Base-by-base conservation (phyloP, 2,113 vertebrate species). In the Anguilla japonica region DNA sequence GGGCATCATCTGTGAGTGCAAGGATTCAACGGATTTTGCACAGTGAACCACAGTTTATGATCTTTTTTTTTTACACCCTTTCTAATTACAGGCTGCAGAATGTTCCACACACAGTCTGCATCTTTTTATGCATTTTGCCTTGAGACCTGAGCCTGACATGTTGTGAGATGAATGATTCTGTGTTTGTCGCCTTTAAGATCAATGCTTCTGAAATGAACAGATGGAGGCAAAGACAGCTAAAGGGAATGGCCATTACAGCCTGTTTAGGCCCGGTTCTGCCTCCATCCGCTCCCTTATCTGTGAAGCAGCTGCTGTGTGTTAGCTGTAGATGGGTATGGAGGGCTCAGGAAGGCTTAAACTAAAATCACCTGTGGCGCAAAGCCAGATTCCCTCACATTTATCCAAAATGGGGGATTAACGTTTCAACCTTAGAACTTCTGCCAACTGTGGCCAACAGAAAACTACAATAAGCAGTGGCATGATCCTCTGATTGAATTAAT, bases 311-410 rank as follows among this genome's bases (percentile, higher is more conserved):
- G 79, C 83, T 90, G 84, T 90, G 85, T 83, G 84, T 89, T 89
- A 88, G 83, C 85, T 87, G 81, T 85, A 87, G 89, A 88, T 87
- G 83, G 88, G 84, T 82, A n/a, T 82, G 82, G 60, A 78, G 50
- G 82, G 89, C 86, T 90, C 86, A 84, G 86, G 43, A 6, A 71
- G 82, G 86, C 88, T 90, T 89, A 90, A 89, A 87, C 84, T 86
- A 67, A 82, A 88, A 88, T 89, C 84, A 86, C 82, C 89, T 90
- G 86, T 40, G 60, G 86, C 26, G 88, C 60, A 82, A 90, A 87
- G 86, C 50, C 79, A 82, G 53, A 83, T 89, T 84, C 82, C 82
- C 78, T 82, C 60, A 84, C 67, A 80, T 82, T 79, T 86, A 86
- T 83, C 79, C 67, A 84, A 82, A 79, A 60, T 7, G n/a, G 53